Evolutionary conservation across 1,140 invertebrate species (phyloP), one percentile per base, ranked within the genome.

Genomic region (Planococcus citri): DNA sequence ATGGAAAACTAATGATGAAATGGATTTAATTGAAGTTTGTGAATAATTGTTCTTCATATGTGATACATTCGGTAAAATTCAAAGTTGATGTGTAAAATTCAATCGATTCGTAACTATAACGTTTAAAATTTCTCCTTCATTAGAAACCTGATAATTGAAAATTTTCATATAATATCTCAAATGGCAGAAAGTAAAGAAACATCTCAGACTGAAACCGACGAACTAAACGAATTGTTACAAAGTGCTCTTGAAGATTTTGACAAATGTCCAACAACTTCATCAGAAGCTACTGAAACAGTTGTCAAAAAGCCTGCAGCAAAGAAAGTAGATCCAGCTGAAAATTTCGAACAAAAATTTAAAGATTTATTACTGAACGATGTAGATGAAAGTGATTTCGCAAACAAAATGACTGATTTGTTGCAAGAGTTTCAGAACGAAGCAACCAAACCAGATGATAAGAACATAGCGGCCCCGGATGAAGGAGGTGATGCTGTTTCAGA

Each of bases 161-260:
- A 33, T 33, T 33, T 33, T 33, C 29, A 12, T 33, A 6, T 33
- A 6, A 3, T 6, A 12, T 33, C 12, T 12, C 17, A 51, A 51
- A 51, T 51, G 41, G 41, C 41, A 9, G 41, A 51, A 9, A 51
- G n/a, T 20, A 51, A 51, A 20, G 12, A 51, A 20, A 51, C 41
- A 20, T 51, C 12, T 9, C 41, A 14, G 17, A 51, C 6, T 14
- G 60, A 64, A 25, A 3, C 60, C 6, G 60, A 64, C 21, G 60
- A 64, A 6, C 24, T 64, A 17, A 64, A 17, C 25, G 25, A 64
- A 14, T 64, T 64, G 17, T 27, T 64, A 17, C 21, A 64, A 27
- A 64, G 60, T 64, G 60, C 60, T 64, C 60, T 64, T 17, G 60
- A 64, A 4, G 60, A 64, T 25, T 64, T 64, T 17, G 60, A 64